These are phyloP conservation scores for Mirza zaza DNA, from an alignment of 2,113 vertebrate species.

Conservation along the genomic window DNA sequence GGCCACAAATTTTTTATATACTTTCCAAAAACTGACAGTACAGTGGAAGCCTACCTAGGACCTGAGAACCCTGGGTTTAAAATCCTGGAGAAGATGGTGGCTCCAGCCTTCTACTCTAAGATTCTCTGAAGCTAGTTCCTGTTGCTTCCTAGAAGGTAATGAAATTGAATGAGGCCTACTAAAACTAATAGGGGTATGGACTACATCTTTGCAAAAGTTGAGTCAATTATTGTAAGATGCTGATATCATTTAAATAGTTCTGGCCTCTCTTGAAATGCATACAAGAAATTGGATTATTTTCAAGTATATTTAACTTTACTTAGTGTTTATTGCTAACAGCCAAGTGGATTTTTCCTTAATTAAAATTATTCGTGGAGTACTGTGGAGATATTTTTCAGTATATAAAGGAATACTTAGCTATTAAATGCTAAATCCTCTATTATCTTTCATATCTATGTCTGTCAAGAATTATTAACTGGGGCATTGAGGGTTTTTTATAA, in stretches of 20 bases:
- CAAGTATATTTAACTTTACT: constrained; percentile 2
- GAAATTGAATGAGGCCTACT: neutral
- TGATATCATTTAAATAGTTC: constrained; percentile 25
- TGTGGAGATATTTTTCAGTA: neutral
- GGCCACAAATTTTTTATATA: no score
- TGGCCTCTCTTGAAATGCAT: neutral
- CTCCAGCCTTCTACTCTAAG: neutral
- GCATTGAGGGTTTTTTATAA: neutral
- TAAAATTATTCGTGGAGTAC: neutral
- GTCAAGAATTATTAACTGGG: neutral
- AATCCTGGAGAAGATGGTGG: neutral
- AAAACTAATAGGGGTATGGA: neutral
- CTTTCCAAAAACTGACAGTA: neutral
- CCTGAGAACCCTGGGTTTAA: neutral
- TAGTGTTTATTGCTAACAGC: constrained; percentile 36
- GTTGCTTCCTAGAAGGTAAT: neutral
- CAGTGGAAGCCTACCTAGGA: neutral
- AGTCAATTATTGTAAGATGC: neutral
- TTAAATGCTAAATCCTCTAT: neutral
- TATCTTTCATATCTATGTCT: neutral
- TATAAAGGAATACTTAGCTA: neutral
- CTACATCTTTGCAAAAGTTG: neutral
- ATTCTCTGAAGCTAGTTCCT: neutral
- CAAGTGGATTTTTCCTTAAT: constrained; percentile 11
- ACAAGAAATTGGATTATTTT: constrained; percentile 45